phyloP scores from a whole-genome alignment of 2,797 vertebrate genomes.

The Liasis olivaceus region DNA sequence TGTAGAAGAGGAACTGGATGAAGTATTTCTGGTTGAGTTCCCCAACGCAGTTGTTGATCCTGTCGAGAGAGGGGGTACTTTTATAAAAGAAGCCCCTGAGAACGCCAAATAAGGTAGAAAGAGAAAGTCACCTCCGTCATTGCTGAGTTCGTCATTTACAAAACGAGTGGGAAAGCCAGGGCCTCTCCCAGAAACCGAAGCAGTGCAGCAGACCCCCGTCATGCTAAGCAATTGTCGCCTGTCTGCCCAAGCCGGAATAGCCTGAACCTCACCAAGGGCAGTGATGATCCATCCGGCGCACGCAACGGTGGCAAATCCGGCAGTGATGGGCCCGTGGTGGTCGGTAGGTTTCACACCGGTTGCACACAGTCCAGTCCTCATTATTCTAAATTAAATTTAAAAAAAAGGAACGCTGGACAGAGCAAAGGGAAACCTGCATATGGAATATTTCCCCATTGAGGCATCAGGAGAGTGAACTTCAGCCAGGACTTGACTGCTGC shows the following conservation, averaged over 20 bases:
- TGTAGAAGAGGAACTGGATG: slow-evolving; percentile 87
- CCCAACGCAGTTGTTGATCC: slow-evolving; percentile 87
- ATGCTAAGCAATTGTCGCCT: rapidly evolving
- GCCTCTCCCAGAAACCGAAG: background rate
- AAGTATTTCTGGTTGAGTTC: slow-evolving; percentile 88
- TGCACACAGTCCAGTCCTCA: slow-evolving; percentile 85
- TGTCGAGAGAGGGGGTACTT: slow-evolving; percentile 19
- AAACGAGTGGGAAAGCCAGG: background rate
- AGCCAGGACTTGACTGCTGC: background rate
- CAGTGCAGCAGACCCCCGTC: too few species aligned
- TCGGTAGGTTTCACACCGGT: slow-evolving; percentile 84
- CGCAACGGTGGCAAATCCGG: slow-evolving; percentile 84
- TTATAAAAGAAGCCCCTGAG: background rate
- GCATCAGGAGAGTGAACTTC: background rate
- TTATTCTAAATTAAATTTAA: slow-evolving; percentile 36
- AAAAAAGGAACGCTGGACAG: too few species aligned
- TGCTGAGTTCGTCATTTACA: background rate
- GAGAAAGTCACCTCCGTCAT: too few species aligned
- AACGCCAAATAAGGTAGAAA: background rate
- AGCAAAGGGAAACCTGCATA: background rate
- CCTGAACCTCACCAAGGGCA: slow-evolving; percentile 90
- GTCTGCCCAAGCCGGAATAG: slow-evolving; percentile 65
- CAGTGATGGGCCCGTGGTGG: slow-evolving; percentile 90
- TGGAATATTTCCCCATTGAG: too few species aligned
- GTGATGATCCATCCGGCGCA: slow-evolving; percentile 89